Evolutionary conservation across 2,888 invertebrate genomes (phyloP).

Genomic region (Ceriagrion tenellum): DNA sequence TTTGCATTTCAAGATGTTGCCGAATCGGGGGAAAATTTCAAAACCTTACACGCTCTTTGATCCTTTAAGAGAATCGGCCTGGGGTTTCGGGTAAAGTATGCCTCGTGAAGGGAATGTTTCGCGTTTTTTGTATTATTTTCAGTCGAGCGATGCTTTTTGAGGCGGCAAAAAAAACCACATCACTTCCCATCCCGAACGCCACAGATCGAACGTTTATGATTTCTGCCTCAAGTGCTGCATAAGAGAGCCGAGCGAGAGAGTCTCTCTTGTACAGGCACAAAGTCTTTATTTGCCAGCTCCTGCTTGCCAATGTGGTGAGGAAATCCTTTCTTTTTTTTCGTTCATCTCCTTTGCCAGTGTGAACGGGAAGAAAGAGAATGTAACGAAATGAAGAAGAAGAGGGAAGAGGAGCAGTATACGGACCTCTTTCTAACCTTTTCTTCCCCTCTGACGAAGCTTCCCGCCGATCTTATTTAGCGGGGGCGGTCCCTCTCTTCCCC

Average conservation of each 20-base stretch:
- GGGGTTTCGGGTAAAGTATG: not conserved
- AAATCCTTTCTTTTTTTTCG: not conserved
- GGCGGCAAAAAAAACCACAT: too few species aligned
- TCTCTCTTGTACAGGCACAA: not conserved
- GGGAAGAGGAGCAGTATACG: not conserved
- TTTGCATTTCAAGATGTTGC: too few species aligned
- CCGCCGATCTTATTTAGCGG: slow-evolving; percentile 7
- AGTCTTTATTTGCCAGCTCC: not conserved
- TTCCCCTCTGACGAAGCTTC: not conserved
- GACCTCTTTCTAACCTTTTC: not conserved
- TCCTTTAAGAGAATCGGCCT: not conserved
- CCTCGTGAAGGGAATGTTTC: not conserved
- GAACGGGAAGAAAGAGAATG: not conserved
- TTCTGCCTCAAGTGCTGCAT: not conserved
- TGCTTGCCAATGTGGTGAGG: not conserved
- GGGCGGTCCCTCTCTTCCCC: not conserved
- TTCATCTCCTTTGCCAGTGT: too few species aligned
- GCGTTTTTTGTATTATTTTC: not conserved
- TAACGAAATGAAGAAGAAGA: not conserved
- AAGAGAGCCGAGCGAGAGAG: not conserved
- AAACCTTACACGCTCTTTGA: not conserved
- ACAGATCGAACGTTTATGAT: not conserved
- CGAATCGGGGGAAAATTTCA: too few species aligned
- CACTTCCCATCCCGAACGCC: not conserved
- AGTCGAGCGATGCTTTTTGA: not conserved